Conservation (phyloP, 2,113 vertebrate genomes). For the Brachyhypopomus occidentalis region DNA sequence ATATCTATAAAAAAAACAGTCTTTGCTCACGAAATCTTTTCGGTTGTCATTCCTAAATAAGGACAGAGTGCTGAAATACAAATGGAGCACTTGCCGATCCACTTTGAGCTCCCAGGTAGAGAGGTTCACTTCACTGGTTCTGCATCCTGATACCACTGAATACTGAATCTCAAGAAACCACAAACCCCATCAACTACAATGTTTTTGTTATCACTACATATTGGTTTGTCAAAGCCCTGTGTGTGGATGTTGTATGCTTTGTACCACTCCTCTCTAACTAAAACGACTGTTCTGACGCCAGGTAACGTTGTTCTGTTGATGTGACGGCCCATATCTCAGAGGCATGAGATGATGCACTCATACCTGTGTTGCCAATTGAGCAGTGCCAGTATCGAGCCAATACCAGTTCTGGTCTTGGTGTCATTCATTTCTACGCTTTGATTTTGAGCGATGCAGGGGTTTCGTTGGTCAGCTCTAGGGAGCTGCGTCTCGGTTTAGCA, state of each 20-base stretch:
- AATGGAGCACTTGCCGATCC: too few relatives aligned
- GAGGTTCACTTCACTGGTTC: too few relatives aligned
- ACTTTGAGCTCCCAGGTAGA: too few relatives aligned
- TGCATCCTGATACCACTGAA: too few relatives aligned
- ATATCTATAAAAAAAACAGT: too few relatives aligned
- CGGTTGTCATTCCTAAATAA: too few relatives aligned
- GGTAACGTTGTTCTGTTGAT: neutral
- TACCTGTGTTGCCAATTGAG: neutral
- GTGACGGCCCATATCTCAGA: neutral
- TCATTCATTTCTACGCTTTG: neutral
- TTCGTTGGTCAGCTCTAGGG: neutral
- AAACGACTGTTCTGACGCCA: neutral
- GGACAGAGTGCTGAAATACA: too few relatives aligned
- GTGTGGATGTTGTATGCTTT: neutral
- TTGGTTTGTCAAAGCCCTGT: neutral
- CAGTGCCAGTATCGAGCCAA: neutral
- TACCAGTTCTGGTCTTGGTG: neutral
- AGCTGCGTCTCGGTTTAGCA: neutral
- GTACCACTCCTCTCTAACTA: too few relatives aligned
- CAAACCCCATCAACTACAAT: neutral
- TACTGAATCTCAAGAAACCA: too few relatives aligned
- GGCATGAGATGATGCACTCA: neutral
- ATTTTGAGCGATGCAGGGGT: neutral
- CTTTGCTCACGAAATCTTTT: too few relatives aligned
- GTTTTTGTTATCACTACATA: neutral